These are phyloP conservation scores for Lerista edwardsae DNA, from an alignment of 2,797 vertebrate species.

Conservation along the genomic window DNA sequence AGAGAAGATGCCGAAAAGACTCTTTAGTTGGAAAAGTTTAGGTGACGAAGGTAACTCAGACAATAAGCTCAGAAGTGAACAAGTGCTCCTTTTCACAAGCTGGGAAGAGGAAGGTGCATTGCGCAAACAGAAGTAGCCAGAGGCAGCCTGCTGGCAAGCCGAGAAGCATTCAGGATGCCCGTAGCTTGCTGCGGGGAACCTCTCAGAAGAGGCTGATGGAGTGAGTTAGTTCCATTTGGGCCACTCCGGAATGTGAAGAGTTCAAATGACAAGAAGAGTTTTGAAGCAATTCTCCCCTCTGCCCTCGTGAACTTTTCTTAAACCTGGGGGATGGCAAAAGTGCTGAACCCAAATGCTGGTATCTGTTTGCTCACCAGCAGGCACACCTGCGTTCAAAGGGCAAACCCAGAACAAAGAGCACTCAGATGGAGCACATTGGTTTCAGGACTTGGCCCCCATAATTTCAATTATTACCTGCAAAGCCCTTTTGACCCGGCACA, in stretches of 20 bases:
- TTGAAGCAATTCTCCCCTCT: no score
- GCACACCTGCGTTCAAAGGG: no score
- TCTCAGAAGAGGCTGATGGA: not conserved
- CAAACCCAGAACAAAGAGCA: no score
- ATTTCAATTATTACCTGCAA: no score
- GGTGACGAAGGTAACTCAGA: not conserved
- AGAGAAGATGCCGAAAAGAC: fast-evolving
- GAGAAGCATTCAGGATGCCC: not conserved
- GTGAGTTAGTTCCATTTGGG: not conserved
- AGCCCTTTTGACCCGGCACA: no score
- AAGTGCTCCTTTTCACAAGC: not conserved
- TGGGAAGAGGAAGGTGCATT: not conserved
- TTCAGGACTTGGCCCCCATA: no score
- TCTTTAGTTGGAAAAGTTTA: not conserved
- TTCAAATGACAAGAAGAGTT: not conserved
- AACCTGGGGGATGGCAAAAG: no score
- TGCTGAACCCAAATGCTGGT: no score
- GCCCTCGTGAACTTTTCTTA: no score
- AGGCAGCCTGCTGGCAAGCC: not conserved
- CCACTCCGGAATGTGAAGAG: not conserved
- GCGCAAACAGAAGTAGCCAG: not conserved
- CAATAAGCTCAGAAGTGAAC: fast-evolving
- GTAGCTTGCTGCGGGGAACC: not conserved
- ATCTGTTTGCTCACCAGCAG: no score
- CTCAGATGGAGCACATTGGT: no score